Base-by-base conservation (phyloP, 2,888 invertebrate genomes). In the Agapostemon virescens region DNA sequence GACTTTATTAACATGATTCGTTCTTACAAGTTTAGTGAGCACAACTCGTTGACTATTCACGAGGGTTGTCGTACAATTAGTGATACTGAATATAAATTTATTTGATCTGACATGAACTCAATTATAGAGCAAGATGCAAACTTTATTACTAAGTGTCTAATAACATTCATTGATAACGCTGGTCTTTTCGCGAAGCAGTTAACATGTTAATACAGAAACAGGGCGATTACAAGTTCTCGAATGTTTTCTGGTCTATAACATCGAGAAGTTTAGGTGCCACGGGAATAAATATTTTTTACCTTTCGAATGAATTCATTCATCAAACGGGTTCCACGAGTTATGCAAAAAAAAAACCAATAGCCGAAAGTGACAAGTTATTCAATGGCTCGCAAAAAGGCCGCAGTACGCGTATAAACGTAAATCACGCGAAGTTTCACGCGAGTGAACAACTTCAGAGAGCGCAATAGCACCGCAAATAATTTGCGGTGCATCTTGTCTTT, bases 401-500 rank as follows among this genome's bases (percentile, higher is more conserved):
- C 26, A 45, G 63, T 63, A 67, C 73, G 55, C 61, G 38, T 58
- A 64, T 23, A 78, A 67, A n/a, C 74, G 77, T 84, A 85, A 84
- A 86, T 85, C 77, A 86, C 23, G 40, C 36, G 69, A 23, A 74
- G 49, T 83, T 77, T 71, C 72, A 61, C 68, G 66, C 77, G 73
- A 77, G 52, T 64, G 71, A 66, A 74, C 68, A 77, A 86, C 72
- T 81, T 86, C 76, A 52, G 74, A 72, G 81, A 77, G 78, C 83
- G 77, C 71, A 70, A 71, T 77, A 52, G 45, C 52, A 71, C 64
- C 64, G 52, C 75, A 75, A 86, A 86, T 84, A 84, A 84, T 84
- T 86, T 74, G 77, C 75, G 67, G 79, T 55, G 49, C 76, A 82
- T 78, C 84, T 81, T 81, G 69, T 38, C 72, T 78, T 83, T 83